Base-by-base conservation (phyloP, 1,140 invertebrate genomes). In the Callitettix versicolor region DNA sequence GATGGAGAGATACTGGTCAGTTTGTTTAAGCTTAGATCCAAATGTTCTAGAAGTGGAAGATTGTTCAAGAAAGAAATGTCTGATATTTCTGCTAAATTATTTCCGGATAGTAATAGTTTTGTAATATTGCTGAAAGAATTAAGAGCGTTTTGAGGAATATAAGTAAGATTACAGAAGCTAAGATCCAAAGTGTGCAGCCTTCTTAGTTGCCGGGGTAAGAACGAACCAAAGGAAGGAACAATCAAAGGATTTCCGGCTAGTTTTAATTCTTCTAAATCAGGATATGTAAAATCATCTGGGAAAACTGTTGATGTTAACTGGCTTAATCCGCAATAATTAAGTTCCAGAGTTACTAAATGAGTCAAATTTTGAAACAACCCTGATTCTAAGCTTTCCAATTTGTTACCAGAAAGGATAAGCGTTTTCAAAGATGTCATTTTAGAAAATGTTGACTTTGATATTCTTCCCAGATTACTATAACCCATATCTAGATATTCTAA, bases 401-500 rank as follows among this genome's bases (percentile, higher is more conserved):
- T 75, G 58, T 85, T 85, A 9, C 81, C 82, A 1, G 82, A 84
- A 6, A 85, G 67, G 40, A 85, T 75, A 18, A 85, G 68, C 36
- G 73, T 74, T 60, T 77, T 81, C 62, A 85, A 73, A 1, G 77
- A 77, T 0, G 79, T 81, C 81, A 84, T 84, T 64, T 81, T 77
- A 0, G 79, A 75, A 64, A 85, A 85, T 1, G 80, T 81, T 4
- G 79, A 73, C 20, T 77, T 79, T 7, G 77, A 77, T 26, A 85
- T 76, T 56, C 80, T 72, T 1, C 79, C 79, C 9, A 85, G 68
- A 64, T 80, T 79, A 67, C 82, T 82, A 60, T 83, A 83, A 6
- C 82, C 81, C 81, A 85, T 85, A 62, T 85, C 82, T 9, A 85
- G 67, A 63, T 80, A 81, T 67, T 83, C 78, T 11, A 85, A 67